Conservation (phyloP, 2,113 vertebrate genomes). For the Ageneiosus marmoratus region DNA sequence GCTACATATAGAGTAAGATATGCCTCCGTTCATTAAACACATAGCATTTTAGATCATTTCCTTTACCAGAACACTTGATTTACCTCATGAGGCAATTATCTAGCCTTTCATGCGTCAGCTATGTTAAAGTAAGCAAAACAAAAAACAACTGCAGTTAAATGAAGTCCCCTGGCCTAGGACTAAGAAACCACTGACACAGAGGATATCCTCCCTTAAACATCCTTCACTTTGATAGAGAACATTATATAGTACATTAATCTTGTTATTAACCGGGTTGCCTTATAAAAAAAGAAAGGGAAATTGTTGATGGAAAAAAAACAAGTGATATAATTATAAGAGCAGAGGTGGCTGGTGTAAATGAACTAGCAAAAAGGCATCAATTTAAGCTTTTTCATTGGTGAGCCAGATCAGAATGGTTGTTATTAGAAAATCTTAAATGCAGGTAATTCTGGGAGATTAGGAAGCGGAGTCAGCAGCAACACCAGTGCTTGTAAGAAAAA, state of each 20-base stretch:
- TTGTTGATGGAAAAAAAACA: not conserved
- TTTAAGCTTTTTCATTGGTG: too few species aligned
- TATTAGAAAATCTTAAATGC: not conserved
- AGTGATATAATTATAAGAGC: not conserved
- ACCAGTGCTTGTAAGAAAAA: not conserved
- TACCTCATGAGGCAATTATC: slow-evolving; percentile 10
- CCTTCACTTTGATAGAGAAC: not conserved
- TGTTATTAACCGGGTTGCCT: not conserved
- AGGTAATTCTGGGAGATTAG: too few species aligned
- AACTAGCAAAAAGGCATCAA: not conserved
- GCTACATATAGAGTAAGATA: not conserved
- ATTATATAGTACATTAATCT: slow-evolving; percentile 18
- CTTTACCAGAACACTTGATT: slow-evolving; percentile 11
- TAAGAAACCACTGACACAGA: not conserved
- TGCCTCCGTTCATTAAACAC: not conserved
- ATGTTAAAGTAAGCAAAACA: not conserved
- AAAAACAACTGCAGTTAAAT: slow-evolving; percentile 14
- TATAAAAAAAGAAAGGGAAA: not conserved
- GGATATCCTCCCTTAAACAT: not conserved
- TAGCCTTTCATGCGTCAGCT: not conserved
- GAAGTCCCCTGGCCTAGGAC: slow-evolving; percentile 1
- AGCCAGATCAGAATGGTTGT: too few species aligned
- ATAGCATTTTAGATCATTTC: not conserved
- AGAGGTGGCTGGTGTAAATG: not conserved
- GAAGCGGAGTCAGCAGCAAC: too few species aligned